Conservation (phyloP, 2,797 vertebrate species). For the Dromococcyx pavoninus region DNA sequence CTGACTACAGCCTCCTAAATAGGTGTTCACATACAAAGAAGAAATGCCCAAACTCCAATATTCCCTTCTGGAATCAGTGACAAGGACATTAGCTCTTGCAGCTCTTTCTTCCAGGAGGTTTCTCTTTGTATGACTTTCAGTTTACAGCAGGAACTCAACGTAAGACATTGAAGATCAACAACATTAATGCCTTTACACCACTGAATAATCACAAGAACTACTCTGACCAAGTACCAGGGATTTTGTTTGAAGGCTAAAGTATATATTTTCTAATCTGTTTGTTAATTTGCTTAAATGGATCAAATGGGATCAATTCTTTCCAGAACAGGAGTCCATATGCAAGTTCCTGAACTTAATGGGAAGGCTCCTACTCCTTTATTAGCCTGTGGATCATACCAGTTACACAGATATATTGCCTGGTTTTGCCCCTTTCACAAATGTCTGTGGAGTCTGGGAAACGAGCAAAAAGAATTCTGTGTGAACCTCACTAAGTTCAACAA, state of each 20-base stretch:
- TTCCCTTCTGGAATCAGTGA: background rate
- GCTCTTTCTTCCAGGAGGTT: background rate
- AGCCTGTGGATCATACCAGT: background rate
- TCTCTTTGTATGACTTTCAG: background rate
- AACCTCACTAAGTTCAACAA: too few relatives aligned
- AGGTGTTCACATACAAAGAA: background rate
- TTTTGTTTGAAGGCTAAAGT: background rate
- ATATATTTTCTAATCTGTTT: background rate
- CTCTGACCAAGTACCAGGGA: background rate
- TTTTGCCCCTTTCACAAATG: background rate
- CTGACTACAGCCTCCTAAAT: too few relatives aligned
- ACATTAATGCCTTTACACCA: background rate
- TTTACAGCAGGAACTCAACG: background rate
- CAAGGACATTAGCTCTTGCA: background rate
- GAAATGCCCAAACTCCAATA: background rate
- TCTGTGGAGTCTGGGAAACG: background rate
- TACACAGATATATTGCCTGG: background rate
- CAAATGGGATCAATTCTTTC: background rate
- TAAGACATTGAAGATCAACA: background rate
- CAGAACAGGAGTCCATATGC: background rate
- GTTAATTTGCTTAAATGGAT: background rate
- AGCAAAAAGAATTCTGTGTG: background rate
- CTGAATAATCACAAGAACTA: background rate
- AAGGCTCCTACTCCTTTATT: background rate
- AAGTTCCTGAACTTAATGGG: background rate